phyloP scores from a whole-genome alignment of 2,113 vertebrate genomes.

The Hippoglossus stenolepis region DNA sequence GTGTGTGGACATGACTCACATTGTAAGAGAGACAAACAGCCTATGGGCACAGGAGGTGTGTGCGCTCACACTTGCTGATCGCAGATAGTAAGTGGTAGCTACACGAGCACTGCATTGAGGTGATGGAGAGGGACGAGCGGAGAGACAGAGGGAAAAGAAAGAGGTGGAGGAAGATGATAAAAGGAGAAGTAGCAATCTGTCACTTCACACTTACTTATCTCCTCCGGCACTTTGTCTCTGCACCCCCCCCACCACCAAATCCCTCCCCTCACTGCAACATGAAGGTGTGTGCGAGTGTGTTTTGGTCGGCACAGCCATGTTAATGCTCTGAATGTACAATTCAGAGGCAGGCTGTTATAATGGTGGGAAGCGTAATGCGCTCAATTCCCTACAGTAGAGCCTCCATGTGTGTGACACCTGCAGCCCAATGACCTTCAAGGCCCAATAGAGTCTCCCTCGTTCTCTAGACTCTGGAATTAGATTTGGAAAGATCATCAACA shows the following conservation, averaged over 20 bases:
- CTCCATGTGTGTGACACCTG: constrained; percentile 57
- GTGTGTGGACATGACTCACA: constrained; percentile 14
- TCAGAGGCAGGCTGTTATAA: constrained; percentile 12
- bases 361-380: background rate
- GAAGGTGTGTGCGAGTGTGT: constrained; percentile 25
- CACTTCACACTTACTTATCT: constrained; percentile 71
- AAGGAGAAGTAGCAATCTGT: constrained; percentile 68
- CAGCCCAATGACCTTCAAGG: constrained; percentile 74
- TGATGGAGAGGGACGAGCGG: constrained; percentile 52
- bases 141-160: constrained; percentile 43
- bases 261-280: constrained; percentile 35
- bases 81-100: constrained; percentile 53
- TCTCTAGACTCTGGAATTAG: constrained; percentile 64
- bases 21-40: constrained; percentile 60
- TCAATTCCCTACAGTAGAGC: constrained; percentile 42
- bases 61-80: constrained; percentile 43
- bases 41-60: constrained; percentile 58
- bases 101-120: constrained; percentile 54
- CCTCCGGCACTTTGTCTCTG: constrained; percentile 48
- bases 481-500: constrained; percentile 75
- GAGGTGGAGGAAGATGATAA: constrained; percentile 68
- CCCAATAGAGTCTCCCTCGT: constrained; percentile 46
- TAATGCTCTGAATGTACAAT: constrained; percentile 31
- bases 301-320: constrained; percentile 13
- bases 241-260: constrained; percentile 17